Percentiles rank a stretch among this genome's conserved stretches.
Evolutionary conservation across 2,113 vertebrate species (phyloP).

Genomic region (Tursiops truncatus): DNA sequence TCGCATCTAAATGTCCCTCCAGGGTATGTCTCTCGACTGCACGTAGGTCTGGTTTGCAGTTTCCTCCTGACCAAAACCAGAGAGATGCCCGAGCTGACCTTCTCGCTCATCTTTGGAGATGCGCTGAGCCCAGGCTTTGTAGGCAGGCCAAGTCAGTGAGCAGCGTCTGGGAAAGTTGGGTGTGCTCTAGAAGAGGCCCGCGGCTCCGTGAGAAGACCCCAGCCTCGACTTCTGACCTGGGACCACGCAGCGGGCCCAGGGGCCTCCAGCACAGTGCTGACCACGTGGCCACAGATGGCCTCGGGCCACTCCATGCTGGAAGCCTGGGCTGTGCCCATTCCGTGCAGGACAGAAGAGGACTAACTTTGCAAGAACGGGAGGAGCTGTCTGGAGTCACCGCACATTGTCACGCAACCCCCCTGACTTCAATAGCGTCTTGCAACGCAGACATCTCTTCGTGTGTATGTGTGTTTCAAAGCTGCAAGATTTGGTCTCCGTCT

Average conservation of each 20-base stretch:
- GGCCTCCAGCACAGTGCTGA: not conserved
- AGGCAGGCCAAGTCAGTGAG: not conserved
- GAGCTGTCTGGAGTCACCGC: not conserved
- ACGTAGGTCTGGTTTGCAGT: not conserved
- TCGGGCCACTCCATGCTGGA: not conserved
- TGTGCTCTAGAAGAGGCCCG: not conserved
- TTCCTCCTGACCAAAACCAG: not conserved
- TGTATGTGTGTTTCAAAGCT: not conserved
- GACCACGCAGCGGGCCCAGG: fast-evolving
- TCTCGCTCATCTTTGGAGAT: not conserved
- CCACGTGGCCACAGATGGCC: not conserved
- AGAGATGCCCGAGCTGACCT: not conserved
- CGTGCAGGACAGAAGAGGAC: not conserved
- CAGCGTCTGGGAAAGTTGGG: not conserved
- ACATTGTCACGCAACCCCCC: not conserved
- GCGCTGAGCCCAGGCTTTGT: not conserved
- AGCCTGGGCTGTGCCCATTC: not conserved
- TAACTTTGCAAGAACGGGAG: not conserved
- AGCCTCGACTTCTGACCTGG: not conserved
- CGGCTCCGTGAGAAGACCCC: not conserved
- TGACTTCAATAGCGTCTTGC: not conserved
- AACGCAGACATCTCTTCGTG: not conserved
- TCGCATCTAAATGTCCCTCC: not conserved
- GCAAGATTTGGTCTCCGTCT: not conserved
- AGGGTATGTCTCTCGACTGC: not conserved